Evolutionary conservation across 2,888 invertebrate genomes (phyloP), one percentile per base, ranked within the genome.

Genomic region (Aspidapion aeneum): DNA sequence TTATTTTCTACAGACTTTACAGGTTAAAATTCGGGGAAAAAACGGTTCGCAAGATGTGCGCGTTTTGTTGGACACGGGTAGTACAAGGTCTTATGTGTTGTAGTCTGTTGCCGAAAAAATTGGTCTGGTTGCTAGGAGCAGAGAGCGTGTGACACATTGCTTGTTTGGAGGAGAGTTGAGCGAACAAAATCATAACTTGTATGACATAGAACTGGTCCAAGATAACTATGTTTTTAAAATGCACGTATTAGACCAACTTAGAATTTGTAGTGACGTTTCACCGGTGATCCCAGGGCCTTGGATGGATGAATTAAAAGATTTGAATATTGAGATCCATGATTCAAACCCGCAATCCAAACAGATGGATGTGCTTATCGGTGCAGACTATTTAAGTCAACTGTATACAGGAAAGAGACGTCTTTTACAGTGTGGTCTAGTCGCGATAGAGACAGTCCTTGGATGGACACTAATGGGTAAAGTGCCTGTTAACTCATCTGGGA

Each of bases 161-260:
- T 63, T 78, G 75, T 21, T 80, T 79, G n/a, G 82, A 74, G 35
- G 79, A 66, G 1, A 80, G 78, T 67, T 68, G 62, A 55, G 65
- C 1, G 20, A 7, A 12, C 35, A 63, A 18, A 17, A 49, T 52
- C 61, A 61, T 54, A 18, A 58, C 16, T 66, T 61, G 35, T 63
- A 58, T 48, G 58, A 61, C 48, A 20, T 64, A 1, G 17, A 54
- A 50, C 17, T 57, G n/a, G 20, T 58, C 20, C 2, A 57, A 7
- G 56, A 35, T n/a, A 35, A 16, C 21, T 62, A 22, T 56, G 50
- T n/a, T n/a, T n/a, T n/a, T n/a, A n/a, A n/a, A n/a, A n/a, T n/a
- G n/a, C n/a, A n/a, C n/a, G n/a, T n/a, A n/a, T n/a, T n/a, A n/a
- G n/a, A n/a, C n/a, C n/a, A n/a, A n/a, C n/a, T n/a, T n/a, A n/a